Evolutionary conservation across 1,140 invertebrate species (phyloP), one percentile per base, ranked within the genome.

Genomic region (Agraylea sexmaculata): DNA sequence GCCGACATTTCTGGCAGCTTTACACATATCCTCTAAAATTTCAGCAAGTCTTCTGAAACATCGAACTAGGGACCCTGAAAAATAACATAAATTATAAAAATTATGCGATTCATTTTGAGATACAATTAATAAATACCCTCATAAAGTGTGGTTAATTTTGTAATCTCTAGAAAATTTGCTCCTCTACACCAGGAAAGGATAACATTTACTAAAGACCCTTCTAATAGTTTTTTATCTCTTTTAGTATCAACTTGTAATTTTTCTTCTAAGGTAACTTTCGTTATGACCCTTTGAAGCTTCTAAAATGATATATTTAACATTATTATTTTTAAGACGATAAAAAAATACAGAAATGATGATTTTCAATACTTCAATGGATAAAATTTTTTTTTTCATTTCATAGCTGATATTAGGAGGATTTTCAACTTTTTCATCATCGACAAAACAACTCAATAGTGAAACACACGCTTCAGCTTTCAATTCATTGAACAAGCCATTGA

Each of bases 101-200:
- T 31, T 31, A 31, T 31, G 8, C 12, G n/a, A 31, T 13, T 31
- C 15, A 8, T 31, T 8, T 13, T 5, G 29, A 31, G 5, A 13
- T 7, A 8, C 13, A 31, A 8, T 31, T 13, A 13, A 15, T 31
- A 34, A 34, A 52, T 60, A 83, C 87, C 95, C 80, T 99, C 95
- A 70, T 95, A 99, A 37, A 97, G 87, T 51, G 96, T 88, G 0
- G 93, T 96, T 82, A 95, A 95, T 66, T 88, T 85, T 65, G 89
- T 94, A 42, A 99, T 77, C 54, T 92, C 75, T 41, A 82, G 66
- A 62, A 99, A 99, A n/a, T 74, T 73, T 13, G 83, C 77, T n/a
- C 94, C 94, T 52, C 90, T 90, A 53, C 88, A 87, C 95, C 95
- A 99, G 1, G 84, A 77, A 58, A 87, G 77, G 13, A 97, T 88